Evolutionary conservation across 2,113 vertebrate genomes (phyloP).

Genomic region (Zosterops japonicus): DNA sequence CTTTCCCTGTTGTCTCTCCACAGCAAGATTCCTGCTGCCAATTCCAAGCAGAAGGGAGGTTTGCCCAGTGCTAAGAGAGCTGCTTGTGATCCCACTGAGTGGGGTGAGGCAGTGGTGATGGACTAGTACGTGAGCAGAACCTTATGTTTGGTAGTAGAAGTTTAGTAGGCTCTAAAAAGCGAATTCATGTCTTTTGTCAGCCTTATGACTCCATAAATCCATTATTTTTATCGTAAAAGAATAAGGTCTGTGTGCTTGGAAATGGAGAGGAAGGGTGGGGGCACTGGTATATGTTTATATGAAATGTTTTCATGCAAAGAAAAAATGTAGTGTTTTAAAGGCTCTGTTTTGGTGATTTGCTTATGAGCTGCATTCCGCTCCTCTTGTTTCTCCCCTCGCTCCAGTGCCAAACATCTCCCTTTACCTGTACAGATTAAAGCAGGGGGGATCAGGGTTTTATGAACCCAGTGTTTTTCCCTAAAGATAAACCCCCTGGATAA

Average conservation of each 20-base stretch:
- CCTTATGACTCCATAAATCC: not conserved
- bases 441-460: not conserved
- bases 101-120: not conserved
- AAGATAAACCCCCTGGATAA: not conserved
- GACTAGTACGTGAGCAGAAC: not conserved
- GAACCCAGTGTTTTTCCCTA: not conserved
- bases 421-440: not conserved
- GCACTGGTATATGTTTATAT: not conserved
- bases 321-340: not conserved
- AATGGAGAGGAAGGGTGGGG: not conserved
- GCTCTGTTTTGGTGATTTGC: not conserved
- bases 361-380: accelerated
- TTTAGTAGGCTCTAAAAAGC: not conserved
- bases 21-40: slow-evolving; percentile 1
- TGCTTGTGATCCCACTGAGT: not conserved
- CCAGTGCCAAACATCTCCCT: not conserved
- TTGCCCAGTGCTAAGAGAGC: not conserved
- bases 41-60: not conserved
- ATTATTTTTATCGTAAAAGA: not conserved
- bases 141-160: not conserved
- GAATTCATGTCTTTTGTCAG: not conserved
- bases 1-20: slow-evolving; percentile 6
- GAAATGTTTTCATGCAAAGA: not conserved
- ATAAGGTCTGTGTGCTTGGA: not conserved
- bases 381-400: not conserved